Conservation (phyloP, 2,113 vertebrate genomes). For the Sceloporus tristichus region DNA sequence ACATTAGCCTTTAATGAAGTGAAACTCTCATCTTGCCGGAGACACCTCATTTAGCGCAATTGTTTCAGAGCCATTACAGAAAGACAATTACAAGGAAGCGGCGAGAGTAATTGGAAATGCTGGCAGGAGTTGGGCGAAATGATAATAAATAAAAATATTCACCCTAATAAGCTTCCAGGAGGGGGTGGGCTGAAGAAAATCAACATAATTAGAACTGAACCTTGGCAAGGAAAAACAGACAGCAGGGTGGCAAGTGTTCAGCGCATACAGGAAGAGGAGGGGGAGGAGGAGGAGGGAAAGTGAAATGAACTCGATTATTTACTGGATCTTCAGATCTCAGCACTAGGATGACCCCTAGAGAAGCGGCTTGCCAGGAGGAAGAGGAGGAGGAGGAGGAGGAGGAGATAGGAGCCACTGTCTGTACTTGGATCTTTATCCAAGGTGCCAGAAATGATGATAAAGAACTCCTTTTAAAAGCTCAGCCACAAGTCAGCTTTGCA, state of each 20-base stretch:
- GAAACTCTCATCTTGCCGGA: constrained; percentile 97
- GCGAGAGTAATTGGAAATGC: constrained; percentile 99
- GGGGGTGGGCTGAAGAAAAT: constrained; percentile 95
- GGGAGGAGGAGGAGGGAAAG: constrained; percentile 56
- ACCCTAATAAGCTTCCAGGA: constrained; percentile 97
- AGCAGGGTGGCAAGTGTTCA: constrained; percentile 80
- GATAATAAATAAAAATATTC: constrained; percentile 99
- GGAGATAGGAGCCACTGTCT: background rate
- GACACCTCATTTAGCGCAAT: constrained; percentile 99
- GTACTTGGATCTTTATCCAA: background rate
- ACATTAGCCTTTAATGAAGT: constrained; percentile 99
- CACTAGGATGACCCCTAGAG: constrained; percentile 41
- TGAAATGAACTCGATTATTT: constrained; percentile 64
- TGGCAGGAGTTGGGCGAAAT: constrained; percentile 98
- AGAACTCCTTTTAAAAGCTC: constrained; percentile 13
- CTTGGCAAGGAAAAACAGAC: constrained; percentile 86
- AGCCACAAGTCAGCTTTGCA: background rate
- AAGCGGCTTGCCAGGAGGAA: constrained; percentile 31
- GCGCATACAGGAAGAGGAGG: constrained; percentile 61
- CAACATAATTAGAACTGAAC: constrained; percentile 99
- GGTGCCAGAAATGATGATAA: constrained; percentile 23
- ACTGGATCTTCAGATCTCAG: constrained; percentile 51
- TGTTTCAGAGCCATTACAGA: constrained; percentile 99
- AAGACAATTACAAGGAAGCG: constrained; percentile 99
- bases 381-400: constrained; percentile 1